Base-by-base conservation (phyloP, 2,888 invertebrate genomes). In the Sceliomorpha sp. region DNA sequence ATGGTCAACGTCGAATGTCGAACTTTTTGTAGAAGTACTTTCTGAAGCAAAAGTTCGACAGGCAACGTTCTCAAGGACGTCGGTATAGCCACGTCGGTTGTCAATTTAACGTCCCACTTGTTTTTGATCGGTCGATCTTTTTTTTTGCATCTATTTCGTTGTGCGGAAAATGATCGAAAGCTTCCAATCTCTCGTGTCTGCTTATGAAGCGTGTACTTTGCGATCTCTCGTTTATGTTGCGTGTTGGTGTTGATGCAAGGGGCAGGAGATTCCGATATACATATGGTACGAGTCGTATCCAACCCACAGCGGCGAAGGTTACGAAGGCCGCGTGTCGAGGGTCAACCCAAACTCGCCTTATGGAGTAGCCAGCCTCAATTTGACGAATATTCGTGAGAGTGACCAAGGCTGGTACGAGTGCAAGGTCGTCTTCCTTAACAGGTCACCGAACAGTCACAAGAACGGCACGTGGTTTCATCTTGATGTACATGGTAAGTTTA, bases 211-310 rank as follows among this genome's bases (percentile, higher is more conserved):
- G 7, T 1, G 13, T 6, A 2, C 1, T 3, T 5, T 64, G 42
- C 72, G 70, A 75, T 74, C 78, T 64, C 75, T 74, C 79, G 76
- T 83, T 84, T 82, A 82, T 83, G 83, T 84, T 83, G 80, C 82
- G 77, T 82, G 70, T 85, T 84, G 81, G 78, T 84, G 82, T 83
- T 84, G 77, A 79, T 83, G 85, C 89, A 92, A 97, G 96, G 97
- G 96, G 89, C 94, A 96, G 91, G 96, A 97, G 91, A 95, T 96
- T 90, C 97, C 98, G 82, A 97, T 98, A 89, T 98, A 97, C 92
- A 97, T 98, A 90, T 97, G 97, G 96, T 98, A 97, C 92, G 97
- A 97, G 91, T 96, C 96, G 89, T 98, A 98, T 91, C 97, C 97
- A 80, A 96, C 98, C 76, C 98, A 98, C 92, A 96, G 96, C 89